Percentiles rank a stretch among this genome's conserved stretches.
Evolutionary conservation across 2,113 vertebrate genomes (phyloP).

Genomic region (Actinemys pallida): DNA sequence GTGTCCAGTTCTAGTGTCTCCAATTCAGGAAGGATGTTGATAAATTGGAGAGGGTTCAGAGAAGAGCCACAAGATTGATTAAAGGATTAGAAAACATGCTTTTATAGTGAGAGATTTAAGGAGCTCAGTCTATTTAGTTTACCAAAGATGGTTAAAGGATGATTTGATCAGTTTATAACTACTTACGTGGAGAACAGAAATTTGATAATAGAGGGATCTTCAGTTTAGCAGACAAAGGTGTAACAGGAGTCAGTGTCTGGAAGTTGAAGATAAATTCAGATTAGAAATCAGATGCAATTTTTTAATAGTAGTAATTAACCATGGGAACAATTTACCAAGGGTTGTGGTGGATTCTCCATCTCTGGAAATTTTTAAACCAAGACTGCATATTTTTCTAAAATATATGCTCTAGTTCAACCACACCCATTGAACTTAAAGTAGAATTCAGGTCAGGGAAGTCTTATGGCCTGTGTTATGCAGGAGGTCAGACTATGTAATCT

Average conservation of each 20-base stretch:
- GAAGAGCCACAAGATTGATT: background rate
- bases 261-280: background rate
- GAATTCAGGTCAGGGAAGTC: background rate
- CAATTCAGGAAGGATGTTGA: background rate
- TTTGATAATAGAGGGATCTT: background rate
- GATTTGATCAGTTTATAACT: background rate
- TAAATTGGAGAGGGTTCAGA: background rate
- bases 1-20: background rate
- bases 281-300: background rate
- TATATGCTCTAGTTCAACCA: background rate
- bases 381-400: background rate
- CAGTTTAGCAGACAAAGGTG: background rate
- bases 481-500: background rate
- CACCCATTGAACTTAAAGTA: background rate
- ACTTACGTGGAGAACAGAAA: background rate
- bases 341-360: background rate
- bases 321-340: background rate
- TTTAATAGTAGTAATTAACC: background rate
- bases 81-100: background rate
- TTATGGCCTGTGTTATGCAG: background rate
- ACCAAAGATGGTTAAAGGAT: background rate
- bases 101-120: background rate
- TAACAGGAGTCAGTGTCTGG: background rate
- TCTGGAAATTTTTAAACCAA: background rate
- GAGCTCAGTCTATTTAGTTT: background rate